phyloP scores from a whole-genome alignment of 2,797 vertebrate genomes.

The Typhlichthys eigenmanni region DNA sequence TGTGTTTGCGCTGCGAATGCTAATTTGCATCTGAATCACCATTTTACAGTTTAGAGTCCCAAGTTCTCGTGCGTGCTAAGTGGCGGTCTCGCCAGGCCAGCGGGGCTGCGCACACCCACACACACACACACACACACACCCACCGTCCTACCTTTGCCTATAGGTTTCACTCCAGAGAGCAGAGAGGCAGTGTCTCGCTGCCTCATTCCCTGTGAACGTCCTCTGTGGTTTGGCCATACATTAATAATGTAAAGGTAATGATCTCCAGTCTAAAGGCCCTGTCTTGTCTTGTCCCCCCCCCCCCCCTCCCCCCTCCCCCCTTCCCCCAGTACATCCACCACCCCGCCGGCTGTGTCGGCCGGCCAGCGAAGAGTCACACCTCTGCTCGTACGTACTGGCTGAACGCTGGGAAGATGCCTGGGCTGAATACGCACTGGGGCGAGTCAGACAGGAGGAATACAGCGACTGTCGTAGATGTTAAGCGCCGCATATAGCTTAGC shows the following conservation, averaged over 20 bases:
- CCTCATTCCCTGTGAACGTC: constrained; percentile 71
- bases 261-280: constrained; percentile 80
- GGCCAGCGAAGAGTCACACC: constrained; percentile 1
- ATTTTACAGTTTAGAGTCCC: constrained; percentile 3
- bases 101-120: neutral
- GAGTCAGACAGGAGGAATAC: constrained; percentile 24
- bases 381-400: neutral
- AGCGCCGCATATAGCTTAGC: too few relatives aligned
- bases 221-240: constrained; percentile 80
- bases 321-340: neutral
- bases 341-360: constrained; percentile 29
- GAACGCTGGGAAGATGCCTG: neutral
- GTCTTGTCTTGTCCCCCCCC: constrained; percentile 59
- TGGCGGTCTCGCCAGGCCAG: constrained; percentile 5
- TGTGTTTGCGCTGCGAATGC: too few relatives aligned
- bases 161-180: constrained; percentile 38
- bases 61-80: constrained; percentile 10
- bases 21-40: neutral
- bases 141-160: constrained; percentile 28
- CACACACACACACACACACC: neutral
- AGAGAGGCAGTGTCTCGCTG: constrained; percentile 47
- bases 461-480: neutral
- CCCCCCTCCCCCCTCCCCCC: neutral
- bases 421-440: neutral
- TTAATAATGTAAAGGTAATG: constrained; percentile 83